These are phyloP conservation scores for Scaptomyza polygonia DNA, from an alignment of 2,888 invertebrate genomes.

Conservation along the genomic window DNA sequence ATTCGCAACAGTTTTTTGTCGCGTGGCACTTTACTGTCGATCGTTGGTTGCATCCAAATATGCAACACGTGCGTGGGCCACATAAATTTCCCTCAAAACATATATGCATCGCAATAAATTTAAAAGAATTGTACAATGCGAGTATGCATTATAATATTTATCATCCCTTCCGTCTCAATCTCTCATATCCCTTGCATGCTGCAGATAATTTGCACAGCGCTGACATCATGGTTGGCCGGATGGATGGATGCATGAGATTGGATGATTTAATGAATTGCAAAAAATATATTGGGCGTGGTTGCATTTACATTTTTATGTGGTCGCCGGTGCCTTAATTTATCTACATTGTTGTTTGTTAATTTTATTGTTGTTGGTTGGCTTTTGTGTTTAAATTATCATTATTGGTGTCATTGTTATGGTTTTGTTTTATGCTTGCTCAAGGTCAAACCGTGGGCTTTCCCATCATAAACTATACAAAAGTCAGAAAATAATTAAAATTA, in stretches of 20 bases:
- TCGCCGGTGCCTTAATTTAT: constrained; percentile 63
- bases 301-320: constrained; percentile 69
- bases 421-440: constrained; percentile 39
- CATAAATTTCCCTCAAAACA: constrained; percentile 67
- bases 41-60: constrained; percentile 10
- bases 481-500: background rate
- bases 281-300: constrained; percentile 45
- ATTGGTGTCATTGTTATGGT: constrained; percentile 8
- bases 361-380: constrained; percentile 13
- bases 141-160: constrained; percentile 30
- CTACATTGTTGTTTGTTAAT: constrained; percentile 32
- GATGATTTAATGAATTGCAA: constrained; percentile 5
- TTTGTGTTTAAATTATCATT: background rate
- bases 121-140: constrained; percentile 54
- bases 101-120: constrained; percentile 61
- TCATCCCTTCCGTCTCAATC: constrained; percentile 4
- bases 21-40: constrained; percentile 2
- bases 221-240: constrained; percentile 48
- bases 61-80: constrained; percentile 69
- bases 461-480: background rate
- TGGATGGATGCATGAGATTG: constrained; percentile 15
- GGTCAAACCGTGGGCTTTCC: constrained; percentile 49
- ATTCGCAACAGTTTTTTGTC: constrained; percentile 45
- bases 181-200: constrained; percentile 2
- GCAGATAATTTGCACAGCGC: constrained; percentile 49